Percentiles rank a stretch among this genome's conserved stretches.
Evolutionary conservation across 2,797 vertebrate genomes (phyloP).

Genomic region (Phalanger gymnotis): DNA sequence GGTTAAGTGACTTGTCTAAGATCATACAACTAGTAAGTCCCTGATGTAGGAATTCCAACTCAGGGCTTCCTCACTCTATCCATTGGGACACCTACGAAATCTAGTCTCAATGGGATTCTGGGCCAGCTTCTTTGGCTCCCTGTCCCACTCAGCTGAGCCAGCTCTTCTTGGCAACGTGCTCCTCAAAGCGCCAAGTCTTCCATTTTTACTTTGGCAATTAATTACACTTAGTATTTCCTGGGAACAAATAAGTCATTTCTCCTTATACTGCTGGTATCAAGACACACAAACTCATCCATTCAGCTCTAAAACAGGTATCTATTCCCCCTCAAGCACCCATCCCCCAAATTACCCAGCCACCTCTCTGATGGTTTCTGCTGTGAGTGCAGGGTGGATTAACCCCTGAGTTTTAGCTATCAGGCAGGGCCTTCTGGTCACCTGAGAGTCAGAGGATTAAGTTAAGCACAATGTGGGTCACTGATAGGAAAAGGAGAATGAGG

Average conservation of each 20-base stretch:
- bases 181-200: not conserved
- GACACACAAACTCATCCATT: not conserved
- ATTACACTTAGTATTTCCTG: not conserved
- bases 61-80: not conserved
- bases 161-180: not conserved
- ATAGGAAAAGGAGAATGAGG: not conserved
- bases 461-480: not conserved
- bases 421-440: not conserved
- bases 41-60: not conserved
- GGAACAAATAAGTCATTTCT: not conserved
- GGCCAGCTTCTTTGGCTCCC: not conserved
- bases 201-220: not conserved
- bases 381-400: not conserved
- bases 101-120: not conserved
- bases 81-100: not conserved
- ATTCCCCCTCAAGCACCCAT: not conserved
- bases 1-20: not conserved
- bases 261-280: not conserved
- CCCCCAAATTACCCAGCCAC: not conserved
- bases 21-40: not conserved
- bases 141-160: not conserved
- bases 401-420: not conserved
- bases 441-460: not conserved
- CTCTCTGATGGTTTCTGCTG: not conserved
- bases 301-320: not conserved